Percentiles rank a stretch among this genome's conserved stretches.
Evolutionary conservation across 2,797 vertebrate species (phyloP).

Genomic region (Cirrhinus mrigala): DNA sequence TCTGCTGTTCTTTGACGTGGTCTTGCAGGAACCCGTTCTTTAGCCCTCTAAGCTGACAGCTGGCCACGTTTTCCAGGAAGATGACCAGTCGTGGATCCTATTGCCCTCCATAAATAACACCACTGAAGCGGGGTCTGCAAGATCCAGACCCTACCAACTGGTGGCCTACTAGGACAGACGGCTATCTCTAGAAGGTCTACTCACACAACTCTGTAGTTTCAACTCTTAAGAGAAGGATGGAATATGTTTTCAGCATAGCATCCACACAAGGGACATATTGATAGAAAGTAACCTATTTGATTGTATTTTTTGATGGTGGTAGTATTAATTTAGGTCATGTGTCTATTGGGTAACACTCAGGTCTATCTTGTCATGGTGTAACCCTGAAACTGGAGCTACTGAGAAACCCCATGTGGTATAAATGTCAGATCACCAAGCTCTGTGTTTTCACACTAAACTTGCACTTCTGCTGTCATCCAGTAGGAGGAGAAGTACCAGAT

Average conservation of each 20-base stretch:
- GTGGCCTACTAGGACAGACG: constrained; percentile 5
- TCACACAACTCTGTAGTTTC: neutral
- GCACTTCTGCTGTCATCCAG: constrained; percentile 49
- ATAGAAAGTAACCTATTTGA: neutral
- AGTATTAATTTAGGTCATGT: neutral
- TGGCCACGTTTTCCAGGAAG: constrained; percentile 59
- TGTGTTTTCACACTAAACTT: constrained; percentile 36
- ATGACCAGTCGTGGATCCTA: constrained; percentile 62
- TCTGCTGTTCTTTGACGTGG: constrained; percentile 46
- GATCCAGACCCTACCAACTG: constrained; percentile 45
- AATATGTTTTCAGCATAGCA: neutral
- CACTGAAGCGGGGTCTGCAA: constrained; percentile 42
- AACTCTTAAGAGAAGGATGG: neutral
- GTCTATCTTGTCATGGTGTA: neutral
- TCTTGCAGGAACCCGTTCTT: constrained; percentile 53
- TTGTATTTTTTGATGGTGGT: neutral
- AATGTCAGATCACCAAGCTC: neutral
- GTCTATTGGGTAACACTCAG: neutral
- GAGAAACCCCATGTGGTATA: neutral
- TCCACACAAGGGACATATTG: neutral
- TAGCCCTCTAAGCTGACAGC: constrained; percentile 62
- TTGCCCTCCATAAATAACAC: constrained; percentile 59
- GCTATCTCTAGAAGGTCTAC: neutral
- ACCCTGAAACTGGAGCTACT: neutral
- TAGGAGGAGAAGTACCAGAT: constrained; percentile 46